Percentiles rank a stretch among this genome's conserved stretches.
Conservation (phyloP, 2,888 invertebrate genomes). For the Drosophila quinaria region DNA sequence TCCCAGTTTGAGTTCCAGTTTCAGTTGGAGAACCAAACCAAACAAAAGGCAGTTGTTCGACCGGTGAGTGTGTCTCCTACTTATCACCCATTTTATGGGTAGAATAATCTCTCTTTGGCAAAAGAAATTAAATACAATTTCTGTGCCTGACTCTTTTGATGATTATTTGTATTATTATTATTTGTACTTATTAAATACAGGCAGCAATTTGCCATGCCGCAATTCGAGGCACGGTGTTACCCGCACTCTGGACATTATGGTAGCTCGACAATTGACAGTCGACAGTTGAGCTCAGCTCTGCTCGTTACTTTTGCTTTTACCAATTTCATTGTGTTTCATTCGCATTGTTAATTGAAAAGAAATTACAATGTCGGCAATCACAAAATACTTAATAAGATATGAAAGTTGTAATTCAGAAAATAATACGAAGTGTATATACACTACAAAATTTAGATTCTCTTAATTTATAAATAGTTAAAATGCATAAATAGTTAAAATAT, state of each 20-base stretch:
- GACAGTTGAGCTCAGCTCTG: slow-evolving; percentile 9
- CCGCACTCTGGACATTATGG: slow-evolving; percentile 21
- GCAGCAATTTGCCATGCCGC: slow-evolving; percentile 40
- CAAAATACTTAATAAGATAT: slow-evolving; percentile 52
- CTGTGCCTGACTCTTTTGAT: slow-evolving; percentile 29
- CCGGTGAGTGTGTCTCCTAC: slow-evolving; percentile 17
- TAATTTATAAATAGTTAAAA: too few relatives aligned
- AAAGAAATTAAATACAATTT: slow-evolving; percentile 74
- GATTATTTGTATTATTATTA: slow-evolving; percentile 51
- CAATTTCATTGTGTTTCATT: slow-evolving; percentile 47
- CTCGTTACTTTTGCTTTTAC: slow-evolving; percentile 71
- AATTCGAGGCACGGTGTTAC: slow-evolving; percentile 14
- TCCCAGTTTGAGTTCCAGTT: slow-evolving; percentile 59
- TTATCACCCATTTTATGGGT: slow-evolving; percentile 18
- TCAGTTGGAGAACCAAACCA: slow-evolving; percentile 25
- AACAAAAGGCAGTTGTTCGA: slow-evolving; percentile 56
- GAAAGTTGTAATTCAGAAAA: slow-evolving; percentile 34
- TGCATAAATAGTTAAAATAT: background rate
- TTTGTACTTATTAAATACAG: slow-evolving; percentile 58
- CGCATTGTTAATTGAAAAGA: slow-evolving; percentile 77
- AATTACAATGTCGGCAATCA: slow-evolving; percentile 60
- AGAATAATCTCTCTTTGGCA: slow-evolving; percentile 45
- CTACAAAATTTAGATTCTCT: background rate
- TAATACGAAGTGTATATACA: background rate
- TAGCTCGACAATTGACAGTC: slow-evolving; percentile 1